phyloP scores from a whole-genome alignment of 2,888 invertebrate species.

The Agriopis marginaria region DNA sequence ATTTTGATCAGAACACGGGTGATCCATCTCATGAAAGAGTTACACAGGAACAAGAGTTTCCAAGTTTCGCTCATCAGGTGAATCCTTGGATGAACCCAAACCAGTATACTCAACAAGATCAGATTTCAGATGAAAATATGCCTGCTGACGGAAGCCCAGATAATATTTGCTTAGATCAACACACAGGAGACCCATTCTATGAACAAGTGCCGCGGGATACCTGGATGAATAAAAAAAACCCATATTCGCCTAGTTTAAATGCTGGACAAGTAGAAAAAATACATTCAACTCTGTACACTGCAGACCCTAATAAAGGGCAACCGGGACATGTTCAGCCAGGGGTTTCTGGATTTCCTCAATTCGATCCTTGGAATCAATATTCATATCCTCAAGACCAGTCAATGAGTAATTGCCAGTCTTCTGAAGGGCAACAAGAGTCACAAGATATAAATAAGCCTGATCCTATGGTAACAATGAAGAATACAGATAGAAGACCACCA shows the following conservation, averaged over 20 bases:
- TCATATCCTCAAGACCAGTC: not conserved
- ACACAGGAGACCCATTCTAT: not conserved
- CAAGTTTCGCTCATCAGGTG: not conserved
- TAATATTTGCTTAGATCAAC: not conserved
- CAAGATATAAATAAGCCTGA: not conserved
- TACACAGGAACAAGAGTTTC: not conserved
- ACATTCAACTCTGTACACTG: not conserved
- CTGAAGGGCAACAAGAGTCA: not conserved
- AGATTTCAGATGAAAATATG: not conserved
- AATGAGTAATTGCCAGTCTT: not conserved
- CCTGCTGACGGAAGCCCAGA: not conserved
- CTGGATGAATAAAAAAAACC: not conserved
- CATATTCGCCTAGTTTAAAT: not conserved
- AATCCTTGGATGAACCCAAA: not conserved
- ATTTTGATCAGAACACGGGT: not conserved
- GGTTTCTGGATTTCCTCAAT: not conserved
- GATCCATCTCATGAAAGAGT: not conserved
- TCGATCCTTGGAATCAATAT: slow-evolving; percentile 1
- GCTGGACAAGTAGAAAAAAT: not conserved
- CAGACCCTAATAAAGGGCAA: not conserved
- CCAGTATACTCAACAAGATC: not conserved
- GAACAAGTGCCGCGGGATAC: not conserved
- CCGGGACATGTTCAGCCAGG: not conserved
- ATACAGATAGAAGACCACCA: slow-evolving; percentile 4
- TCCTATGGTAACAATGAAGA: not conserved